phyloP scores from a whole-genome alignment of 92 coral and sea anemone species.

The Chrysogorgia sp. region DNA sequence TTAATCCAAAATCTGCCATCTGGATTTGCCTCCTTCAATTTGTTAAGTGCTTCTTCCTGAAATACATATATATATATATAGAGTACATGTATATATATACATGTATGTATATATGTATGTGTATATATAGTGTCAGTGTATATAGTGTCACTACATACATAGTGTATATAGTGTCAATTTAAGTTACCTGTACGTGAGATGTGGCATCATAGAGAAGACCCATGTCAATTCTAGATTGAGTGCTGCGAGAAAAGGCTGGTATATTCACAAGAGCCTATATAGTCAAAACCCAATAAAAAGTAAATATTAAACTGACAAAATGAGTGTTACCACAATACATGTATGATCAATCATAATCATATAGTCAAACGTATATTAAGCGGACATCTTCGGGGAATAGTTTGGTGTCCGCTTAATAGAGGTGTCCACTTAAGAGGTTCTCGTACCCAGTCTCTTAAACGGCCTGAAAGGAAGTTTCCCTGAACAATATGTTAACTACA shows the following conservation, averaged over 20 bases:
- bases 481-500: no score
- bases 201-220: no score
- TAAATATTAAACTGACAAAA: background rate
- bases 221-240: background rate
- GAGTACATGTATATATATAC: background rate
- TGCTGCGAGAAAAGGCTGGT: conserved; percentile 5
- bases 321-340: no score
- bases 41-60: conserved; percentile 36
- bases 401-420: no score
- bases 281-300: background rate
- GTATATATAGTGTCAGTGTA: background rate
- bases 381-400: no score
- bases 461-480: no score
- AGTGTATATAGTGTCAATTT: background rate
- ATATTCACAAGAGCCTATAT: background rate
- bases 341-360: no score
- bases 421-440: no score
- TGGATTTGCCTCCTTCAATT: conserved; percentile 37
- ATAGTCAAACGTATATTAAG: no score
- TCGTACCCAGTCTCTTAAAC: no score
- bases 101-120: background rate
- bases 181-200: no score
- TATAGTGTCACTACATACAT: background rate
- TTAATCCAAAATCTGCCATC: conserved; percentile 56
- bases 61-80: background rate